Evolutionary conservation across 2,888 invertebrate species (phyloP).

Genomic region (Oscheius onirici): DNA sequence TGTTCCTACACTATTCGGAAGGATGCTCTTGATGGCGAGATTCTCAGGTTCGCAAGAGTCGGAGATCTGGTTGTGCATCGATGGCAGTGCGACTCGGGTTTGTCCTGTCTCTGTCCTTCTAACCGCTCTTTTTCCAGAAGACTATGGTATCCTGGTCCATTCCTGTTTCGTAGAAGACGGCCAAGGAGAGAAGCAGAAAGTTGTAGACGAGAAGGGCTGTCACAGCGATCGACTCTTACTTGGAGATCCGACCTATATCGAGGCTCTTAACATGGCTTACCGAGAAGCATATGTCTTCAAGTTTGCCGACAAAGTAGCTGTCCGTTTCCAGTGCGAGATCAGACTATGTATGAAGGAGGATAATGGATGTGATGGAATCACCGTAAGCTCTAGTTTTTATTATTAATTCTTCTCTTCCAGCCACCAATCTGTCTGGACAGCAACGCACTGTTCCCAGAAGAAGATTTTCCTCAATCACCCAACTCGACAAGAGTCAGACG

Average conservation of each 20-base stretch:
- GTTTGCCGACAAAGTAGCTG: conserved; percentile 70
- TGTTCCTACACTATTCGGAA: conserved; percentile 71
- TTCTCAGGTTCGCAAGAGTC: conserved; percentile 68
- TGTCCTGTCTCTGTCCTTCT: background rate
- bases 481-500: background rate
- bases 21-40: conserved; percentile 69
- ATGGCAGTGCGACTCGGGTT: conserved; percentile 70
- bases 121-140: conserved; percentile 44
- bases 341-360: conserved; percentile 69
- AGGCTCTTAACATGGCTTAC: conserved; percentile 71
- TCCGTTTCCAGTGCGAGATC: conserved; percentile 71
- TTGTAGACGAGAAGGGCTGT: conserved; percentile 70
- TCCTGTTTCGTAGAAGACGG: conserved; percentile 71
- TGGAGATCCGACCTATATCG: conserved; percentile 71
- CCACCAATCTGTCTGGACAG: conserved; percentile 43
- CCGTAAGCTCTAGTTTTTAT: conserved; percentile 42
- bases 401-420: conserved; percentile 26
- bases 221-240: conserved; percentile 68
- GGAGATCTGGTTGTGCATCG: conserved; percentile 72
- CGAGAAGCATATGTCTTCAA: conserved; percentile 71
- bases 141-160: conserved; percentile 71
- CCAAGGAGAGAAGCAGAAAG: conserved; percentile 67
- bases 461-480: background rate
- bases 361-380: conserved; percentile 69
- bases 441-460: background rate